Percentiles rank a stretch among this genome's conserved stretches.
These are phyloP conservation scores for Gopherus flavomarginatus DNA, from an alignment of 2,113 vertebrate genomes.

Conservation along the genomic window DNA sequence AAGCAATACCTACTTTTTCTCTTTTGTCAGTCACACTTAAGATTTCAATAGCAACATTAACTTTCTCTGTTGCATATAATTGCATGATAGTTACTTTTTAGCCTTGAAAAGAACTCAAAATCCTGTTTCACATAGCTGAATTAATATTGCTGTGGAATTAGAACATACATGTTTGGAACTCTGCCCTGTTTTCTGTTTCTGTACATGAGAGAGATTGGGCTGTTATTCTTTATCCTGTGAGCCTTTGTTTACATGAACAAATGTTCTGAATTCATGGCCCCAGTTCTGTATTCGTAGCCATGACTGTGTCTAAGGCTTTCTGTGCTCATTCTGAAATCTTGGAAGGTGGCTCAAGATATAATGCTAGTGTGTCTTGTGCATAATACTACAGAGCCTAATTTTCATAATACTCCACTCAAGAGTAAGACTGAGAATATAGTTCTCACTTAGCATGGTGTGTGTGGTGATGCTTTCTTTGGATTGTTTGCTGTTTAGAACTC, in stretches of 20 bases:
- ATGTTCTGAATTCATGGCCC: background rate
- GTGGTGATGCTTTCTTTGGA: background rate
- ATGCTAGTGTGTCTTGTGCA: background rate
- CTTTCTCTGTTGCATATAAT: background rate
- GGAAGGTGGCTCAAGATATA: background rate
- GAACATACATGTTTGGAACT: background rate
- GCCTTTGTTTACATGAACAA: background rate
- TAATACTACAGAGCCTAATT: background rate
- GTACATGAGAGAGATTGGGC: background rate
- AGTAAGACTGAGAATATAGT: background rate
- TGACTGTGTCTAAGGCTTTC: background rate
- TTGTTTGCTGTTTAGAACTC: slow-evolving; percentile 76
- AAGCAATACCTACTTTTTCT: background rate
- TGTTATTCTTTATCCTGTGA: background rate
- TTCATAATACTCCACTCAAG: background rate
- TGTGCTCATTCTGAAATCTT: background rate
- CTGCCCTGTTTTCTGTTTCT: background rate
- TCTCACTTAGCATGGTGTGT: background rate
- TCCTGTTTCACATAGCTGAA: background rate
- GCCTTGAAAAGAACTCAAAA: background rate
- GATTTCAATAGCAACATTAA: background rate
- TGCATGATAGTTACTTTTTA: background rate
- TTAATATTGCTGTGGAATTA: background rate
- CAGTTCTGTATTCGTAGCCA: background rate
- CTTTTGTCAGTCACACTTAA: background rate